phyloP scores from a whole-genome alignment of 2,888 invertebrate genomes.

The Carpatolechia fugitivella region DNA sequence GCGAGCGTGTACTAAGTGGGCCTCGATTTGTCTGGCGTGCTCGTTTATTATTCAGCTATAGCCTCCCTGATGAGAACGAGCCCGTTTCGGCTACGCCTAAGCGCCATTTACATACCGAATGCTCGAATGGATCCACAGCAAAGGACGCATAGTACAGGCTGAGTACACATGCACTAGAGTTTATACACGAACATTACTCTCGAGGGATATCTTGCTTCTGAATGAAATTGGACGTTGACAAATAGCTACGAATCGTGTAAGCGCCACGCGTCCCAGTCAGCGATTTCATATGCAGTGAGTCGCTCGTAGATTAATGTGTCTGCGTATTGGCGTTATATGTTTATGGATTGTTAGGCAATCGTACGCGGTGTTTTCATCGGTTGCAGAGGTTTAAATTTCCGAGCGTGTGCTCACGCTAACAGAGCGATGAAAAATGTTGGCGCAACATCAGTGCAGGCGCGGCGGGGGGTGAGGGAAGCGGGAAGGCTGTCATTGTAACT shows the following conservation, averaged over 20 bases:
- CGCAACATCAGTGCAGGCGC: constrained; percentile 28
- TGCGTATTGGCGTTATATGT: constrained; percentile 7
- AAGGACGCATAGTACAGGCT: neutral
- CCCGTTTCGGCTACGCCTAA: constrained; percentile 16
- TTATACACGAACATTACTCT: constrained; percentile 1
- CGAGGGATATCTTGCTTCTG: neutral
- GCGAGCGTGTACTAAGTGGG: constrained; percentile 4
- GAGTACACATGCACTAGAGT: constrained; percentile 9
- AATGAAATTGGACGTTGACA: constrained; percentile 3
- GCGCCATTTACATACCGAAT: constrained; percentile 19
- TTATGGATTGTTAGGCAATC: constrained; percentile 16
- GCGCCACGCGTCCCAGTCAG: neutral
- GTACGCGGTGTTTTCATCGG: constrained; percentile 25
- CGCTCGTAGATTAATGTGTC: neutral
- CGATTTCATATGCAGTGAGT: neutral
- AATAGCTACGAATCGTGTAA: neutral
- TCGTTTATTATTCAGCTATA: constrained; percentile 20
- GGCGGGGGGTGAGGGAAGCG: constrained; percentile 4
- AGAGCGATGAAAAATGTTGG: constrained; percentile 57
- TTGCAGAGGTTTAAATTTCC: constrained; percentile 44
- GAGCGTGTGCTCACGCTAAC: constrained; percentile 44
- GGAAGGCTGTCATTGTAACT: constrained; percentile 47
- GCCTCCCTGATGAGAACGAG: constrained; percentile 16
- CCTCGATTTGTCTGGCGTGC: constrained; percentile 12
- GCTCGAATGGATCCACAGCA: constrained; percentile 10